These are phyloP conservation scores for Latheticus oryzae DNA, from an alignment of 2,888 invertebrate species.

Conservation along the genomic window DNA sequence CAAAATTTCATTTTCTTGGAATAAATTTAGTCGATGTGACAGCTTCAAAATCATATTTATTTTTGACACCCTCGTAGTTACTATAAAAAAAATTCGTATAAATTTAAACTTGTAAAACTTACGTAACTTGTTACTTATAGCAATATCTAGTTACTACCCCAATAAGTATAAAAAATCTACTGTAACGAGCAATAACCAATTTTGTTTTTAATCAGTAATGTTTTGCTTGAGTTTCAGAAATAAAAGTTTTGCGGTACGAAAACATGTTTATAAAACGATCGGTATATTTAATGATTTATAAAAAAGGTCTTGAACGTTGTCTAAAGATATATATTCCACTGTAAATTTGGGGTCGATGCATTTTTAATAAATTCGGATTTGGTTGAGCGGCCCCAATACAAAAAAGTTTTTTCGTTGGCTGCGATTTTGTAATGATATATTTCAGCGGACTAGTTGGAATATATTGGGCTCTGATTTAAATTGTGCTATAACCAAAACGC, in stretches of 20 bases:
- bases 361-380: constrained; percentile 23
- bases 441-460: constrained; percentile 23
- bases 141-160: too few relatives aligned
- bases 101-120: too few relatives aligned
- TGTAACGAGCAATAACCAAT: too few relatives aligned
- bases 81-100: constrained; percentile 14
- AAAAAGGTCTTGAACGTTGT: constrained; percentile 21
- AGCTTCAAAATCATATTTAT: constrained; percentile 31
- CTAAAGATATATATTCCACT: constrained; percentile 14
- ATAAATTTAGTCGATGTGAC: constrained; percentile 31
- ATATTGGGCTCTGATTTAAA: constrained; percentile 28
- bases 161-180: too few relatives aligned
- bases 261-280: too few relatives aligned
- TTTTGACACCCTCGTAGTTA: constrained; percentile 24
- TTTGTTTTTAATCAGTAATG: too few relatives aligned
- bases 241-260: not conserved
- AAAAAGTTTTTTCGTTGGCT: constrained; percentile 14
- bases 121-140: too few relatives aligned
- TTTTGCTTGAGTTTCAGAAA: not conserved
- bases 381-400: constrained; percentile 14
- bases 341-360: constrained; percentile 20
- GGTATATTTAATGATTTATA: constrained; percentile 23
- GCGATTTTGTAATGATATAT: constrained; percentile 25
- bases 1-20: constrained; percentile 35
- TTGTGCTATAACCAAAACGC: constrained; percentile 15